Base-by-base conservation (phyloP, 2,888 invertebrate genomes). In the Andrena fulva region DNA sequence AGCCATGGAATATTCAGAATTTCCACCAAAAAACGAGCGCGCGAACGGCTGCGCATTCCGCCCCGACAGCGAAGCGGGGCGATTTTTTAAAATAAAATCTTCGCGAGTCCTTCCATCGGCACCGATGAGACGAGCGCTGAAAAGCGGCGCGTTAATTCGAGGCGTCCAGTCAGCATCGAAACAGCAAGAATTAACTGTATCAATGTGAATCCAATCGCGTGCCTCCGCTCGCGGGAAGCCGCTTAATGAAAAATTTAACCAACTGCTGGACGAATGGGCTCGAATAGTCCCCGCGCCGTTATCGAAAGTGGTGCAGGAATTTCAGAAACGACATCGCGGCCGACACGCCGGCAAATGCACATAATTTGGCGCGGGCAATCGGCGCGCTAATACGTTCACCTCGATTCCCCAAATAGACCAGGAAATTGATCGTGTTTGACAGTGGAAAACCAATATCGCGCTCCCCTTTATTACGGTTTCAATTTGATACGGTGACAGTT, bases 401-500 rank as follows among this genome's bases (percentile, higher is more conserved):
- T 63, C 79, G 56, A 79, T 68, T 62, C 20, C 7, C 54, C 50
- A 68, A 80, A 63, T 79, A 68, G 50, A 62, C 33, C 4, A 54
- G 71, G 63, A 72, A 80, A 80, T 78, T 68, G 72, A 71, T 62
- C 78, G 56, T 79, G 62, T 63, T 79, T 63, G 71, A 68, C 67
- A 72, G 50, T 72, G 71, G 67, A 52, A 79, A 78, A 79, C 35
- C 72, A 72, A 78, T 80, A 78, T 77, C 80, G 78, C 60, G 71
- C 67, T 71, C 70, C 71, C 70, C 71, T 67, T 78, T 79, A 80
- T 80, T 79, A 80, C 62, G n/a, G 54, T 80, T 80, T 72, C 80
- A 80, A 78, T 80, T 80, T 79, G 71, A 80, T 78, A 73, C 56
- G 59, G 69, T 52, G 80, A 69, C 73, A 66, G 60, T 73, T 73